A percentile compares a stretch with the other conserved stretches of the same genome.
phyloP scores from a whole-genome alignment of 1,140 invertebrate species.

The Lucilia sericata region DNA sequence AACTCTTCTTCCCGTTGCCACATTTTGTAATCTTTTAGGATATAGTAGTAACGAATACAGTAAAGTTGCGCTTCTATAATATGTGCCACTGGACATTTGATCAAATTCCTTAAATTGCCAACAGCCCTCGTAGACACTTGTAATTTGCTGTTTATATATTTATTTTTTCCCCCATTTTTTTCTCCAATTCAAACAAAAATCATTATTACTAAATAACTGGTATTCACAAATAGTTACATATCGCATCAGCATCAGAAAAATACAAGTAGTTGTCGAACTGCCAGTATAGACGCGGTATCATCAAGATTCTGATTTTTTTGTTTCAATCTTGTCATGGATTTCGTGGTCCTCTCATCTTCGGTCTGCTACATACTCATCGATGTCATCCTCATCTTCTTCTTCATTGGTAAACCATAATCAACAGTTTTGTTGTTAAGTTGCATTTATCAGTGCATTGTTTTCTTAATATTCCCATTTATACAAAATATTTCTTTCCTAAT shows the following conservation, averaged over 20 bases:
- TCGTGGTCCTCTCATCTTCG: slow-evolving; percentile 12
- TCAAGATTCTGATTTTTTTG: neutral
- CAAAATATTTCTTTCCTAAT: slow-evolving; percentile 12
- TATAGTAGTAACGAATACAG: too few species aligned
- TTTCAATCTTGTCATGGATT: neutral
- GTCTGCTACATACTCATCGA: neutral
- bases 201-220: slow-evolving; percentile 27
- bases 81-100: too few species aligned
- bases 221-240: slow-evolving; percentile 14
- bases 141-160: neutral
- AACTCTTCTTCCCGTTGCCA: too few species aligned
- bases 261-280: slow-evolving; percentile 17
- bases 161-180: neutral
- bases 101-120: too few species aligned
- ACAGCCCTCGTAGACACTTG: neutral
- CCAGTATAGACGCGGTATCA: neutral
- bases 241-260: neutral
- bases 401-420: slow-evolving; percentile 19
- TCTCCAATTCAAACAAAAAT: neutral
- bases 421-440: slow-evolving; percentile 18
- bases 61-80: too few species aligned
- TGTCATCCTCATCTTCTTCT: neutral
- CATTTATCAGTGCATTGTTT: slow-evolving; percentile 24
- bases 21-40: too few species aligned
- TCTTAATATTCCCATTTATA: slow-evolving; percentile 24